These are phyloP conservation scores for Cygnus buccinator DNA, from an alignment of 2,113 vertebrate species.

Conservation along the genomic window DNA sequence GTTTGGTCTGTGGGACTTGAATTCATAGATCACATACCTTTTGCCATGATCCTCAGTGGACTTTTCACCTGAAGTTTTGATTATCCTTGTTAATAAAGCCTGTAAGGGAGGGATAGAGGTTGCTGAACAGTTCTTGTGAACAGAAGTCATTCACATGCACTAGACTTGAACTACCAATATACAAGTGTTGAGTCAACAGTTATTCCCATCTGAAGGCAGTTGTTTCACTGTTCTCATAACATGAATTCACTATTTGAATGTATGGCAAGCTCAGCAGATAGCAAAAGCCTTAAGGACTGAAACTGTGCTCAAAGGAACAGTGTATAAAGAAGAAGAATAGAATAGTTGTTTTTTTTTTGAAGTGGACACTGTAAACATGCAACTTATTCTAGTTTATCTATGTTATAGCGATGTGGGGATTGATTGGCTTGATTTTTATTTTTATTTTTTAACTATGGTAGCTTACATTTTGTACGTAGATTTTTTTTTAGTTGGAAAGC, in stretches of 20 bases:
- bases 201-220: not conserved
- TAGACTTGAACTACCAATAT: too few relatives aligned
- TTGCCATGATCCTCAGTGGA: not conserved
- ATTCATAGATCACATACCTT: not conserved
- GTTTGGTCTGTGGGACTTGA: not conserved
- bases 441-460: not conserved
- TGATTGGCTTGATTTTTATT: not conserved
- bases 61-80: not conserved
- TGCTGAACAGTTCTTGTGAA: not conserved
- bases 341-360: not conserved
- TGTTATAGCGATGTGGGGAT: not conserved
- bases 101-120: not conserved
- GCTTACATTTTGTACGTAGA: not conserved
- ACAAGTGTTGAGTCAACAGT: not conserved
- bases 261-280: not conserved
- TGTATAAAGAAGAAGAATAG: not conserved
- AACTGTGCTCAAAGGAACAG: not conserved
- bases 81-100: not conserved
- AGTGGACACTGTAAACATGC: not conserved
- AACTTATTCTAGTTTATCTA: not conserved
- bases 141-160: not conserved
- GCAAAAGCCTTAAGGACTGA: not conserved
- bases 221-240: not conserved
- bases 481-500: not conserved
- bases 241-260: not conserved